Conservation (phyloP, 2,797 vertebrate species). For the Octomys mimax region DNA sequence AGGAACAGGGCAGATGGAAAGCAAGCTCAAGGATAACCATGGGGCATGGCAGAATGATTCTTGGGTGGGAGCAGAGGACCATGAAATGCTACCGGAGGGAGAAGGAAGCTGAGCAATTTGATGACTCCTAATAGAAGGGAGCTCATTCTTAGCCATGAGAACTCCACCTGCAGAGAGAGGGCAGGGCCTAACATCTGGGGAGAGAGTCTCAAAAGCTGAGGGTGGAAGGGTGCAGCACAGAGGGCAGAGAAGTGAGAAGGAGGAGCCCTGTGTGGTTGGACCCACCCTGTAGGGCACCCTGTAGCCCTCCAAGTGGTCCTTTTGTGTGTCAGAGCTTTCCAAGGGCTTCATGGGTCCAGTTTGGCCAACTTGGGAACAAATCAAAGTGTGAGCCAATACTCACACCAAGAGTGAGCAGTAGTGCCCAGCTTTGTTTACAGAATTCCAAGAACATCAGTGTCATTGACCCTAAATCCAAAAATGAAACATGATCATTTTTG, state of each 20-base stretch:
- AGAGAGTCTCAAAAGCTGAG: background rate
- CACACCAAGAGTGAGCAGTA: background rate
- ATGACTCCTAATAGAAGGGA: background rate
- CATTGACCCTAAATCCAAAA: constrained; percentile 27
- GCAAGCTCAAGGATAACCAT: background rate
- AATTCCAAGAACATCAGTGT: background rate
- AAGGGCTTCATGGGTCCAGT: background rate
- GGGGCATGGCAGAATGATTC: background rate
- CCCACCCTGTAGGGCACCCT: background rate
- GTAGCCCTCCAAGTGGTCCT: background rate
- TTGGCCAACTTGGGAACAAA: background rate
- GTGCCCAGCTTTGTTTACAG: background rate
- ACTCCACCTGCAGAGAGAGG: background rate
- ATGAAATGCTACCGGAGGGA: background rate
- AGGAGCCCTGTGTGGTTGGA: background rate
- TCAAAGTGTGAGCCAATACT: background rate
- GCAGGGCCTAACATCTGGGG: background rate
- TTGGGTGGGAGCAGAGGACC: background rate
- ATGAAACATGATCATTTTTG: background rate
- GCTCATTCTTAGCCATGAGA: background rate
- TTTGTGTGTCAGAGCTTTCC: background rate
- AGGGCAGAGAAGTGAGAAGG: too few species aligned
- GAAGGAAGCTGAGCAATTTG: background rate
- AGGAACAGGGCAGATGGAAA: background rate
- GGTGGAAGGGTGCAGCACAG: too few species aligned